Conservation (phyloP, 2,113 vertebrate species). For the Dipodomys spectabilis region DNA sequence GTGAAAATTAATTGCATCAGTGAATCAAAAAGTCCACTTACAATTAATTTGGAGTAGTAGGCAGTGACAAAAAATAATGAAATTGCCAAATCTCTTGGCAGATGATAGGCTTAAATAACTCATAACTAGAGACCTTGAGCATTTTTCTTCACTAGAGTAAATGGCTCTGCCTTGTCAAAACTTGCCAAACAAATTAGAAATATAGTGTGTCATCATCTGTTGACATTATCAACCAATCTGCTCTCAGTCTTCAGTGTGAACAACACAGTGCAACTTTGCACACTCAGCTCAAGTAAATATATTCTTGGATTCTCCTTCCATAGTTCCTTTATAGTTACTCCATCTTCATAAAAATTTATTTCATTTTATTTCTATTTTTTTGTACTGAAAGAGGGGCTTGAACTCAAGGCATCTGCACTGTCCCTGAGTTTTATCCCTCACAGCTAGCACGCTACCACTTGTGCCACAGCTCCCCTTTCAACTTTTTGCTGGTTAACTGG, state of each 20-base stretch:
- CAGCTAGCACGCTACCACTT: too few relatives aligned
- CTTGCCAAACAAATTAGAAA: conserved; percentile 4
- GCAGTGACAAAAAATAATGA: conserved; percentile 51
- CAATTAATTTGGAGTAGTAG: conserved; percentile 32
- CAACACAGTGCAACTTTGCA: not conserved
- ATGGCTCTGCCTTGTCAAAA: conserved; percentile 19
- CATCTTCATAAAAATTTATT: conserved; percentile 40
- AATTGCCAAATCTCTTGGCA: conserved; percentile 43
- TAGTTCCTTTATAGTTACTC: not conserved
- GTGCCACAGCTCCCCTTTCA: too few relatives aligned
- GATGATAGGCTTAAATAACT: conserved; percentile 43
- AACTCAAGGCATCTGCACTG: too few relatives aligned
- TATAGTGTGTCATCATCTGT: conserved; percentile 6
- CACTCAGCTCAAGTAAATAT: not conserved
- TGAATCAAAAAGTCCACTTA: conserved; percentile 6
- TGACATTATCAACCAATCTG: conserved; percentile 39
- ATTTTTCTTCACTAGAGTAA: conserved; percentile 67
- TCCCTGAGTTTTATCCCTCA: too few relatives aligned
- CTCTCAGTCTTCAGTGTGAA: not conserved
- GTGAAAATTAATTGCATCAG: conserved; percentile 19
- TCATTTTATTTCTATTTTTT: not conserved
- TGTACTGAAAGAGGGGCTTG: too few relatives aligned
- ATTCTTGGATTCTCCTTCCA: conserved; percentile 23
- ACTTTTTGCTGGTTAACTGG: too few relatives aligned
- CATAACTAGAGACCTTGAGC: conserved; percentile 5